Conservation (phyloP, 1,140 invertebrate species). For the Drosophila subobscura region DNA sequence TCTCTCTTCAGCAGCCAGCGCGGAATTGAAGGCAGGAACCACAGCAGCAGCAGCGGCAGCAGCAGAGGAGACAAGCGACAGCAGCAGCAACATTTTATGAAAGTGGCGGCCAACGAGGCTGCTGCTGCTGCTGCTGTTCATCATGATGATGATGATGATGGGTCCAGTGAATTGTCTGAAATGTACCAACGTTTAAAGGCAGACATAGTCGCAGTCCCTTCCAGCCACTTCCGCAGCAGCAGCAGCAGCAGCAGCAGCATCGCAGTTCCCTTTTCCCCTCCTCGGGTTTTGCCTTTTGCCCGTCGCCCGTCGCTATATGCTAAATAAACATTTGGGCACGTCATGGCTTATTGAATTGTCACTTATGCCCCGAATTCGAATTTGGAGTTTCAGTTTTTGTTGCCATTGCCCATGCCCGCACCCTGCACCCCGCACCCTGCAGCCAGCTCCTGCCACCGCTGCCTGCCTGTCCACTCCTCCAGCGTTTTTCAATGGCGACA, state of each 20-base stretch:
- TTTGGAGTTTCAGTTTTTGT: slow-evolving; percentile 46
- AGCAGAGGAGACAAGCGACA: slow-evolving; percentile 14
- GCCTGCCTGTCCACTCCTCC: slow-evolving; percentile 2
- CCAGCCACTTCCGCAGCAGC: slow-evolving; percentile 50
- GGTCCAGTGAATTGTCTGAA: slow-evolving; percentile 74
- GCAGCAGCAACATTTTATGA: slow-evolving; percentile 67
- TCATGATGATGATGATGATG: slow-evolving; percentile 25
- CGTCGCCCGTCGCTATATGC: slow-evolving; percentile 80
- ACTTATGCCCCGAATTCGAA: slow-evolving; percentile 77
- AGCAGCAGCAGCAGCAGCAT: not conserved
- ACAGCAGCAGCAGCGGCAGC: slow-evolving; percentile 37
- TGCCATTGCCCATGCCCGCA: slow-evolving; percentile 41
- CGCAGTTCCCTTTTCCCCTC: slow-evolving; percentile 12
- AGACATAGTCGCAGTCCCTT: slow-evolving; percentile 36
- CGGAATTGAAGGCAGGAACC: slow-evolving; percentile 24
- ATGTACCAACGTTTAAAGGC: slow-evolving; percentile 76
- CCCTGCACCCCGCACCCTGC: no score
- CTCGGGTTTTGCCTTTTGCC: slow-evolving; percentile 2
- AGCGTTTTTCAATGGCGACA: slow-evolving; percentile 62
- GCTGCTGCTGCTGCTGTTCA: slow-evolving; percentile 13
- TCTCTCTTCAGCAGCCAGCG: slow-evolving; percentile 60
- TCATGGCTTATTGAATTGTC: slow-evolving; percentile 83
- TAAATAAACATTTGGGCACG: slow-evolving; percentile 82
- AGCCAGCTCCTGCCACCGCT: not conserved
- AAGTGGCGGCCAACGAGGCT: slow-evolving; percentile 63